Conservation (phyloP, 2,113 vertebrate genomes). For the Salvator merianae region DNA sequence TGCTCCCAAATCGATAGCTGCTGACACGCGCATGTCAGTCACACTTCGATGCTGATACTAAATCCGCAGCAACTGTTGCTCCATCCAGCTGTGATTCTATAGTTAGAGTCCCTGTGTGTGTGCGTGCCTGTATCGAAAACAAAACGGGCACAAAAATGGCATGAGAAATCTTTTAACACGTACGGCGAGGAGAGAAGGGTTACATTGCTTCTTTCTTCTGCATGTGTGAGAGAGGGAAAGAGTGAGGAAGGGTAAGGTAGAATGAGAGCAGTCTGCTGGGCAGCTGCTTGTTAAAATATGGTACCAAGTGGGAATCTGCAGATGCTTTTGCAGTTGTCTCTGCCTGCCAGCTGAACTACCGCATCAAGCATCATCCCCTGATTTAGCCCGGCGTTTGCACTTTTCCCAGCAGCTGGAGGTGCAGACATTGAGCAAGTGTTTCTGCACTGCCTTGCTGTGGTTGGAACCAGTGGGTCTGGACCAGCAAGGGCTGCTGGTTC, state of each 20-base stretch:
- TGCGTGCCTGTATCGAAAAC: conserved; percentile 16
- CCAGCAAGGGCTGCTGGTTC: too few species aligned
- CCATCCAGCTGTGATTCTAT: conserved; percentile 50
- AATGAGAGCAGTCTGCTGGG: neutral
- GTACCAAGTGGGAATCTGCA: neutral
- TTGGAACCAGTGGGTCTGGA: too few species aligned
- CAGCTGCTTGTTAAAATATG: neutral
- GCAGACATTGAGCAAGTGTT: neutral
- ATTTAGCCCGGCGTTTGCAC: too few species aligned
- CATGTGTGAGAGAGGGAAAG: neutral
- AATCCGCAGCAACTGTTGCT: conserved; percentile 64
- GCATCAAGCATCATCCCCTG: neutral
- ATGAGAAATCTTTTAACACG: conserved; percentile 6
- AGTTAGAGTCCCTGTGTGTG: conserved; percentile 53
- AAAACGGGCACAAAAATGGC: conserved; percentile 40
- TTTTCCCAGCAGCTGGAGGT: neutral
- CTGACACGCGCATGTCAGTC: conserved; percentile 57
- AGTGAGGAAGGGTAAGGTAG: too few species aligned
- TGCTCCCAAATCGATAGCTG: conserved; percentile 40
- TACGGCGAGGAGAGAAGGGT: neutral
- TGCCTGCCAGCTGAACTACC: too few species aligned
- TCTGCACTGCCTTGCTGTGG: neutral
- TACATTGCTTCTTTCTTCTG: too few species aligned
- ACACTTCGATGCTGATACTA: conserved; percentile 67
- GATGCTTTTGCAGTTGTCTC: neutral